Conservation (phyloP, 2,888 invertebrate species). For the Drosophila colorata region DNA sequence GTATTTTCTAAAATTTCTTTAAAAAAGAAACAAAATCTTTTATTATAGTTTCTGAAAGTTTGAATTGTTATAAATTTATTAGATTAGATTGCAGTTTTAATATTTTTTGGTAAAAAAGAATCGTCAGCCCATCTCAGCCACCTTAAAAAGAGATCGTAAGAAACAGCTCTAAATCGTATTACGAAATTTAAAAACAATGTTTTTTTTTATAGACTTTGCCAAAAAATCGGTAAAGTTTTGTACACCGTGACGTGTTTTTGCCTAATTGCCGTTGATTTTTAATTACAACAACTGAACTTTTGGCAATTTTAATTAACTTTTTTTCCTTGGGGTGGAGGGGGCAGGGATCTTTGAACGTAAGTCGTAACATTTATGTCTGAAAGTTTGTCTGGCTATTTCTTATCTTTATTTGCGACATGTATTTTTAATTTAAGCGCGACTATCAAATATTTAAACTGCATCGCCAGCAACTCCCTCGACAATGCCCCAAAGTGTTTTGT, state of each 20-base stretch:
- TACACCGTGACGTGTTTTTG: constrained; percentile 38
- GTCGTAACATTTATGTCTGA: constrained; percentile 13
- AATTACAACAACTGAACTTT: constrained; percentile 52
- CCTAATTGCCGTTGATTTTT: constrained; percentile 63
- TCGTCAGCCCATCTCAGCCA: too few relatives aligned
- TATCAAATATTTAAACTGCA: constrained; percentile 58
- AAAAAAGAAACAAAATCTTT: not conserved
- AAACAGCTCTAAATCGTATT: constrained; percentile 17
- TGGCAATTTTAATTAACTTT: constrained; percentile 65
- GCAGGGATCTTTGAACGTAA: constrained; percentile 2
- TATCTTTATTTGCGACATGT: constrained; percentile 75
- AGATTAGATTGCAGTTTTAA: not conserved
- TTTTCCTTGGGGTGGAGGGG: constrained; percentile 10
- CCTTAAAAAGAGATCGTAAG: not conserved
- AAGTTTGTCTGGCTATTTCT: constrained; percentile 42
- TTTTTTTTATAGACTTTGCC: constrained; percentile 8
- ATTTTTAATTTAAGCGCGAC: constrained; percentile 69
- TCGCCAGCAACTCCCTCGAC: constrained; percentile 46
- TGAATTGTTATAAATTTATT: too few relatives aligned
- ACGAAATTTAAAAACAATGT: constrained; percentile 5
- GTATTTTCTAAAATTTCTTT: too few relatives aligned
- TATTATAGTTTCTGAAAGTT: too few relatives aligned
- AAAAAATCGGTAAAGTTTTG: constrained; percentile 16
- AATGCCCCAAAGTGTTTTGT: constrained; percentile 56
- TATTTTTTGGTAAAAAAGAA: too few relatives aligned